Conservation (phyloP, 2,888 invertebrate genomes). For the Agonopterix subpropinquella region DNA sequence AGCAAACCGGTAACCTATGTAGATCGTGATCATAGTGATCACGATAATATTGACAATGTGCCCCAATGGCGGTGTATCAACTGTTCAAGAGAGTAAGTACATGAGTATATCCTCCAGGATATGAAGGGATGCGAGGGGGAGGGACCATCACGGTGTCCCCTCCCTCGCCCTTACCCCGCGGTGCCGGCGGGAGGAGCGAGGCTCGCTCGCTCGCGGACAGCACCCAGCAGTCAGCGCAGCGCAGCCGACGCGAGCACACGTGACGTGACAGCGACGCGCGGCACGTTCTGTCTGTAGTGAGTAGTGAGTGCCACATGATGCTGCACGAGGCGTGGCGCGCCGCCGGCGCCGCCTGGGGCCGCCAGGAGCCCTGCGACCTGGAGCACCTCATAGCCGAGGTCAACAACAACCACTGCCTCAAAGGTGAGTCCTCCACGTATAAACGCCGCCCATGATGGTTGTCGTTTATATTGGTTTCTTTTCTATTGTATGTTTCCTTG, state of each 20-base stretch:
- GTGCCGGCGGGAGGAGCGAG: constrained; percentile 14
- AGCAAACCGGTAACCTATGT: too few relatives aligned
- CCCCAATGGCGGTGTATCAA: too few relatives aligned
- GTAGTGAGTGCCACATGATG: constrained; percentile 30
- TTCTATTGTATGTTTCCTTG: not conserved
- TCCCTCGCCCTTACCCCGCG: too few relatives aligned
- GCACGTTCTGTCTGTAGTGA: constrained; percentile 16
- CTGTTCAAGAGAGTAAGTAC: too few relatives aligned
- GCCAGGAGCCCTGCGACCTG: constrained; percentile 38
- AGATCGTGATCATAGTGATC: too few relatives aligned
- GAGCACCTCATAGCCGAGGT: constrained; percentile 59
- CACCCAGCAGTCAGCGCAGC: constrained; percentile 20
- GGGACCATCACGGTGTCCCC: too few relatives aligned
- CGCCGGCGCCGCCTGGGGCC: constrained; percentile 33
- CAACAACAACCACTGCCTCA: constrained; percentile 50
- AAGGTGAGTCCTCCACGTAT: constrained; percentile 43
- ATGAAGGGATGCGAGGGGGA: too few relatives aligned
- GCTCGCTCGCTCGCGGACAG: not conserved
- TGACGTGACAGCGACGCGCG: constrained; percentile 18
- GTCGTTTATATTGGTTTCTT: not conserved
- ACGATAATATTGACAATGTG: too few relatives aligned
- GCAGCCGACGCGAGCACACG: constrained; percentile 24
- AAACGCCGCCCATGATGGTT: constrained; percentile 10
- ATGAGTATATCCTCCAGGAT: too few relatives aligned
- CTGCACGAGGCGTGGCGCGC: constrained; percentile 56